Percentiles rank a stretch among this genome's conserved stretches.
These are phyloP conservation scores for Anableps anableps DNA, from an alignment of 2,797 vertebrate species.

Conservation along the genomic window DNA sequence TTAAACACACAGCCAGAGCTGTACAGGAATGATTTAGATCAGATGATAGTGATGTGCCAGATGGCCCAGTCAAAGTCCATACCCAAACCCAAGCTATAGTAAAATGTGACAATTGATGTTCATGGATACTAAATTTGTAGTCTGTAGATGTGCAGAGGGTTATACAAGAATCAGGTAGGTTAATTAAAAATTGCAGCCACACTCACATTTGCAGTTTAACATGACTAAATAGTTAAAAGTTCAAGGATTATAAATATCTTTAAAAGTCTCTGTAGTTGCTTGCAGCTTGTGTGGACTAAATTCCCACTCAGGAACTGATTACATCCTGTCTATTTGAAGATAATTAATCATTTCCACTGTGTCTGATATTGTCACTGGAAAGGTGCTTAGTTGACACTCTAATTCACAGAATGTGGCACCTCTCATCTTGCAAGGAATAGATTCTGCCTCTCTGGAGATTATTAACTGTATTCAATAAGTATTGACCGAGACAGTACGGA, in stretches of 20 bases:
- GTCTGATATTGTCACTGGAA: conserved; percentile 74
- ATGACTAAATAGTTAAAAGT: neutral
- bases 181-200: neutral
- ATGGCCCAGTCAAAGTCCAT: neutral
- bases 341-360: conserved; percentile 79
- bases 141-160: neutral
- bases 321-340: conserved; percentile 66
- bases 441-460: conserved; percentile 54
- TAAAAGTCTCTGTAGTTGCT: conserved; percentile 32
- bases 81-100: neutral
- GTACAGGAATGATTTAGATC: neutral
- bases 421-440: conserved; percentile 52
- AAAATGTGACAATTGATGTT: neutral
- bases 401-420: conserved; percentile 68
- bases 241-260: conserved; percentile 3
- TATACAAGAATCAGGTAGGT: neutral
- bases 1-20: neutral
- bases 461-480: conserved; percentile 68
- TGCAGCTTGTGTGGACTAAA: conserved; percentile 28
- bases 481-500: conserved; percentile 37
- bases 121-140: neutral
- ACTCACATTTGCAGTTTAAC: neutral
- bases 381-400: conserved; percentile 80
- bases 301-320: conserved; percentile 59
- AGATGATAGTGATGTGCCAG: neutral